Evolutionary conservation across 2,888 invertebrate species (phyloP), one percentile per base, ranked within the genome.

Genomic region (Drosophila vallismaia): DNA sequence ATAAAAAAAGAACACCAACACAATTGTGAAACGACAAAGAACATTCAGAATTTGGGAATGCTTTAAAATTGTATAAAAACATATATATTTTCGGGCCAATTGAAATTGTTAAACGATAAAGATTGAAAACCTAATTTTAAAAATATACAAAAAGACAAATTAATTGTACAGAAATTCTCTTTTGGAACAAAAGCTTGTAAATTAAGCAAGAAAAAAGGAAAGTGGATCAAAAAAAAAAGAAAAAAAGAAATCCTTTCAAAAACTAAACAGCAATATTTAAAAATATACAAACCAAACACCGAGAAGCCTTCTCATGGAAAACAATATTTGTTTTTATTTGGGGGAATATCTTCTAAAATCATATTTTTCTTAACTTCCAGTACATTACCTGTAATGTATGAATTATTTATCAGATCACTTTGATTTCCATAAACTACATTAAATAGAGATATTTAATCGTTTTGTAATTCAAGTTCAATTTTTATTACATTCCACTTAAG

Each of bases 261-360:
- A 76, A 53, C 69, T 46, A 63, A 74, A 63, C 73, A 73, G 58
- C 74, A 69, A 74, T 53, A 70, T 60, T 74, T 52, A 59, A 74
- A 62, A 73, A 74, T 53, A 74, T 53, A 59, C 67, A 76, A 77
- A 76, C 58, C 56, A 78, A 83, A 83, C 79, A 83, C 79, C 82
- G 78, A 81, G 79, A 86, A 84, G 85, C 84, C 84, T 84, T 84
- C 84, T 84, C 84, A 86, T 77, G 77, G 71, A 84, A 81, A 77
- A 75, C 55, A 53, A 62, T 8, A 8, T 19, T 1, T 40, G 49
- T 74, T 75, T 70, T 76, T 66, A 50, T 38, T 58, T 26, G n/a
- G 3, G n/a, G 19, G 33, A 19, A 19, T 19, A 19, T 19, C 19
- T 19, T 50, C 26, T 24, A 51, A 10, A 3, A 7, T 24, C 19